Conservation (phyloP, 2,113 vertebrate species). For the Crotalus horridus region DNA sequence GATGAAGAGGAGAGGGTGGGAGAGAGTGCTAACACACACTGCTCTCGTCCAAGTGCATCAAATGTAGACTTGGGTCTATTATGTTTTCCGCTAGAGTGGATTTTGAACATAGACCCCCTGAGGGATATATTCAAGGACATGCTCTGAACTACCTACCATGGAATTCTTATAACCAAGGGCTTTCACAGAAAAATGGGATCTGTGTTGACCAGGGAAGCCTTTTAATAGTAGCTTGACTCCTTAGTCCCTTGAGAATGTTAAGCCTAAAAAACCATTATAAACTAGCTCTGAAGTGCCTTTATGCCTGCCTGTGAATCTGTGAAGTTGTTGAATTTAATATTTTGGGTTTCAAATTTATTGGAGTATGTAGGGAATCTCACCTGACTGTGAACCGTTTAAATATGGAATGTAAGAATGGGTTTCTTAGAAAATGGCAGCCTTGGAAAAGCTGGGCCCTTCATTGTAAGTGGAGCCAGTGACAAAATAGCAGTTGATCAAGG, state of each 20-base stretch:
- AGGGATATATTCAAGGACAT: not conserved
- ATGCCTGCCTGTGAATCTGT: not conserved
- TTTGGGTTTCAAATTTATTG: not conserved
- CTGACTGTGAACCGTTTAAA: not conserved
- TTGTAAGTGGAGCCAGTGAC: not conserved
- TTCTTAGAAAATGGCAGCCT: not conserved
- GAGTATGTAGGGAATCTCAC: not conserved
- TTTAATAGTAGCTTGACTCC: not conserved
- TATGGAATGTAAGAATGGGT: not conserved
- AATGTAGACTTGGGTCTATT: not conserved
- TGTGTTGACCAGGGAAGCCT: not conserved
- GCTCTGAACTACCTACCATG: not conserved
- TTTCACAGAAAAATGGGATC: not conserved
- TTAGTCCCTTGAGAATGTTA: not conserved
- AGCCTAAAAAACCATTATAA: not conserved
- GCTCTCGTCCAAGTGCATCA: conserved; percentile 1
- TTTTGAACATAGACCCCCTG: not conserved
- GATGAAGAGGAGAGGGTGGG: not conserved
- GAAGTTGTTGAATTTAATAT: not conserved
- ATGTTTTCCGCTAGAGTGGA: conserved; percentile 3
- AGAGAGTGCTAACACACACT: not conserved
- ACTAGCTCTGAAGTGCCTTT: not conserved
- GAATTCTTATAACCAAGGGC: not conserved
- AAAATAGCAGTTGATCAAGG: not conserved
- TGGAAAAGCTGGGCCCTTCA: not conserved